A percentile compares a stretch with the other conserved stretches of the same genome.
These are phyloP conservation scores for Columbina picui DNA, from an alignment of 2,113 vertebrate species.

Conservation along the genomic window DNA sequence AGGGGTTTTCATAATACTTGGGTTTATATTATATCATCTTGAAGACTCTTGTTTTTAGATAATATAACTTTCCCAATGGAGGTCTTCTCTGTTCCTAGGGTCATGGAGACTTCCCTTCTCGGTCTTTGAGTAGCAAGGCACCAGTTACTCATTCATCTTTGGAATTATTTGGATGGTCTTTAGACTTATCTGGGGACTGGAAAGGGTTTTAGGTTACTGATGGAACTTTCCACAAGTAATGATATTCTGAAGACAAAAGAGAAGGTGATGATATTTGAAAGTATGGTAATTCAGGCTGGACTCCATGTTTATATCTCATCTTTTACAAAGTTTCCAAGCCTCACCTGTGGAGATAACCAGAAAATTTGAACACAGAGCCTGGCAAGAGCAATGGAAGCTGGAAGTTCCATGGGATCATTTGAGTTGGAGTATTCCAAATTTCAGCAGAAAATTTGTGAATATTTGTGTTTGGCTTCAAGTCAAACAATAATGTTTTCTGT, in stretches of 20 bases:
- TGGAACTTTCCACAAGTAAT: neutral
- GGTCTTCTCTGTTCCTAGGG: neutral
- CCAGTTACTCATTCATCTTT: neutral
- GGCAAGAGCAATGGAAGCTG: accelerated
- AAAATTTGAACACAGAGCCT: neutral
- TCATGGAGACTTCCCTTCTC: neutral
- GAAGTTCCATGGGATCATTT: neutral
- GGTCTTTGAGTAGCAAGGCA: neutral
- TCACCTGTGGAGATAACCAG: neutral
- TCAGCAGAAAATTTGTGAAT: neutral
- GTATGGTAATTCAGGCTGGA: neutral
- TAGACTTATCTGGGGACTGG: neutral
- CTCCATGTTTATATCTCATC: neutral
- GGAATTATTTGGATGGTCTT: neutral
- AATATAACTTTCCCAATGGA: neutral
- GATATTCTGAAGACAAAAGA: neutral
- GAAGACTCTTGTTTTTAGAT: neutral
- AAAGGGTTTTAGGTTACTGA: neutral
- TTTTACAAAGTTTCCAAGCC: neutral
- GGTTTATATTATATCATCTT: neutral
- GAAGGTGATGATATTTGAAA: accelerated
- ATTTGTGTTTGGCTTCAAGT: neutral
- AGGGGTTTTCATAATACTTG: neutral
- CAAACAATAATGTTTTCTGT: neutral
- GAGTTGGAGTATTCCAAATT: neutral